These are phyloP conservation scores for Eulemur coronatus DNA, from an alignment of 2,797 vertebrate genomes.

Conservation along the genomic window DNA sequence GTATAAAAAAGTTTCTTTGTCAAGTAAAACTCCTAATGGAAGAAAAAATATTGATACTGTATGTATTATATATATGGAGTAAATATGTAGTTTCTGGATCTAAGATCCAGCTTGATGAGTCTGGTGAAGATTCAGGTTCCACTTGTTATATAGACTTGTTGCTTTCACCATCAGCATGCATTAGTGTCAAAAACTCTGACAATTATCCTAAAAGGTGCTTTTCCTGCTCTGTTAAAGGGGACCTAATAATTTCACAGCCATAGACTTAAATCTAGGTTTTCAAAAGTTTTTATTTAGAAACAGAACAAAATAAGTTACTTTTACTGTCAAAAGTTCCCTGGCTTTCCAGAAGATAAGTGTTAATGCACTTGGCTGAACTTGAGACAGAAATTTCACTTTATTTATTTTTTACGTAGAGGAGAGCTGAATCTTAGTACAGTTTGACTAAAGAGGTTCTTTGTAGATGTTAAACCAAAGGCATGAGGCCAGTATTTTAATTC, in stretches of 20 bases:
- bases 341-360: neutral
- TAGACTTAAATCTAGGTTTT: neutral
- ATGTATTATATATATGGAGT: neutral
- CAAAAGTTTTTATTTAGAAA: neutral
- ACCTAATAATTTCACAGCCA: neutral
- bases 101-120: neutral
- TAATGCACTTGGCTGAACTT: neutral
- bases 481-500: neutral
- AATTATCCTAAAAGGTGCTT: neutral
- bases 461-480: neutral
- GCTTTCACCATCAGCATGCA: neutral
- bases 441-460: neutral
- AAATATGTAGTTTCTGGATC: neutral
- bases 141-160: neutral
- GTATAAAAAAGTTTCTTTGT: neutral
- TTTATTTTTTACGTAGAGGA: neutral
- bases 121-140: neutral
- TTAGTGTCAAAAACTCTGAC: neutral
- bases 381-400: neutral
- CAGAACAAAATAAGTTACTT: neutral
- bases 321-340: neutral
- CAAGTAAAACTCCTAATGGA: neutral
- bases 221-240: neutral
- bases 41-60: neutral
- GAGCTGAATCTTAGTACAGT: neutral